Percentiles rank a stretch among this genome's conserved stretches.
Evolutionary conservation across 2,797 vertebrate genomes (phyloP).

Genomic region (Meda fulgida): DNA sequence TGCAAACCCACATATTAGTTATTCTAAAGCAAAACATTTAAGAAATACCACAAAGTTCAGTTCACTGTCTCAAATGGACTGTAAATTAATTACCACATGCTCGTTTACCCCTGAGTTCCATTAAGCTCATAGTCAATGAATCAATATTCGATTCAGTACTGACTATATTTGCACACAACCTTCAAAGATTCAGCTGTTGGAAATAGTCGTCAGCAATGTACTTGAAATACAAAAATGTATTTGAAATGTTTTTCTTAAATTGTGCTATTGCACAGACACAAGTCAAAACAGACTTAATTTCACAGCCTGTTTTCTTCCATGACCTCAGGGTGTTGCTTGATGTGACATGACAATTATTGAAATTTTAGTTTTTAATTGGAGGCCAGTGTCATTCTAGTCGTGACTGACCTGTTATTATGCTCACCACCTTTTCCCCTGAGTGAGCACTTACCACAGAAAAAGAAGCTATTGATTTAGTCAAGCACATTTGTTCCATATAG

Average conservation of each 20-base stretch:
- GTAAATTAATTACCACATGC: conserved; percentile 9
- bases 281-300: conserved; percentile 36
- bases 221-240: not conserved
- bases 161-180: not conserved
- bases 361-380: conserved; percentile 46
- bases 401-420: conserved; percentile 38
- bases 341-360: conserved; percentile 40
- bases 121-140: conserved; percentile 13
- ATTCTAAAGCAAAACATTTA: not conserved
- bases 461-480: conserved; percentile 40
- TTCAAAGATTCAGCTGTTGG: conserved; percentile 4
- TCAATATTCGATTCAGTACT: conserved; percentile 30
- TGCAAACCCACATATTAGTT: not conserved
- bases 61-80: conserved; percentile 1
- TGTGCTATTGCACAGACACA: not conserved
- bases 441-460: not conserved
- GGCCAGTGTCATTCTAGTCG: conserved; percentile 27
- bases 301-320: not conserved
- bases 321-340: not conserved
- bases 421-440: not conserved
- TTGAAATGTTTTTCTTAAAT: conserved; percentile 2
- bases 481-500: not conserved
- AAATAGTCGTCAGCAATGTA: conserved; percentile 33
- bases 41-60: not conserved
- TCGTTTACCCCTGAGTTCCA: not conserved